Conservation (phyloP, 2,888 invertebrate genomes). For the Eristalinus aeneus region DNA sequence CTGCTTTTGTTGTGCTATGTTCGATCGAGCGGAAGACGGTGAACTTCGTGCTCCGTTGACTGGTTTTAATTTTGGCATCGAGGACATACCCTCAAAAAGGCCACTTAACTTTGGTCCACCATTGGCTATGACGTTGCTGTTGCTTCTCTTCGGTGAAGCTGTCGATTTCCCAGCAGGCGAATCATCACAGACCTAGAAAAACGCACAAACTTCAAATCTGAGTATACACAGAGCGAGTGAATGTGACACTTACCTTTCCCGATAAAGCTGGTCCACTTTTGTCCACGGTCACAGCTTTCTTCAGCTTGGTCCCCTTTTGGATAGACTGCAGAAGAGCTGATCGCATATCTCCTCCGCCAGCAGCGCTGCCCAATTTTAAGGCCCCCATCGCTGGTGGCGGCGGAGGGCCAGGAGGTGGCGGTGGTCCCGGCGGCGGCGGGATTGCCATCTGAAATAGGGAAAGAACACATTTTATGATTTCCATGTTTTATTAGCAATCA, state of each 20-base stretch:
- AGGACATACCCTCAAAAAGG: slow-evolving; percentile 79
- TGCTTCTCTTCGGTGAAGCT: slow-evolving; percentile 72
- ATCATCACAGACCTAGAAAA: slow-evolving; percentile 68
- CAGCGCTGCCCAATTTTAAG: slow-evolving; percentile 75
- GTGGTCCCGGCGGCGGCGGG: slow-evolving; percentile 84
- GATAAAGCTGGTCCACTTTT: slow-evolving; percentile 91
- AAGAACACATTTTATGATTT: slow-evolving; percentile 15
- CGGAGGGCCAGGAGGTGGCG: slow-evolving; percentile 85
- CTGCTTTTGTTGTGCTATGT: slow-evolving; percentile 35
- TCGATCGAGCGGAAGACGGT: slow-evolving; percentile 72
- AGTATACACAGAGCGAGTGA: background rate
- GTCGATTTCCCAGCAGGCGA: slow-evolving; percentile 65
- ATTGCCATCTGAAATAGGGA: slow-evolving; percentile 78
- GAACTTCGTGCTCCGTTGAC: slow-evolving; percentile 78
- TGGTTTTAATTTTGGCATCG: slow-evolving; percentile 81
- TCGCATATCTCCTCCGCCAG: slow-evolving; percentile 83
- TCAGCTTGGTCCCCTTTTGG: slow-evolving; percentile 89
- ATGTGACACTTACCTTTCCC: slow-evolving; percentile 81
- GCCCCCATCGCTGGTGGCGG: slow-evolving; percentile 82
- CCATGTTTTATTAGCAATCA: slow-evolving; percentile 2
- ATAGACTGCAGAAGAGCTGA: slow-evolving; percentile 90
- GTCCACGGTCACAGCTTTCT: slow-evolving; percentile 94
- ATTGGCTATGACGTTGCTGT: slow-evolving; percentile 74
- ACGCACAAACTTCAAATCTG: background rate
- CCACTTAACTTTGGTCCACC: slow-evolving; percentile 79